These are phyloP conservation scores for Cephus pulcher DNA, from an alignment of 2,888 invertebrate species.

Conservation along the genomic window DNA sequence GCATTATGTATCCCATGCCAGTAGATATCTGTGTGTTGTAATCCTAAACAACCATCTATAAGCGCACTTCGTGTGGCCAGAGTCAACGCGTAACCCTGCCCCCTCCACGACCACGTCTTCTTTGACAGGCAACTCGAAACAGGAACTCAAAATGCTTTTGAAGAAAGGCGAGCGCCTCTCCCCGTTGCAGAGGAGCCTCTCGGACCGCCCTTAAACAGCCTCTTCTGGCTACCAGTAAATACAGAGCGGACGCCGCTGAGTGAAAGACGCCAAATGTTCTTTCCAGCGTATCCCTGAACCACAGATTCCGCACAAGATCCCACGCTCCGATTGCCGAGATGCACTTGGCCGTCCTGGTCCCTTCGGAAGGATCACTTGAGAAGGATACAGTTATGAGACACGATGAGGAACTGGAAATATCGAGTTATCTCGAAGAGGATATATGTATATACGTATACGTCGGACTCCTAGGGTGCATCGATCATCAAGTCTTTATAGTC, in stretches of 20 bases:
- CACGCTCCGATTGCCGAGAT: not conserved
- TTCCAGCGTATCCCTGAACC: not conserved
- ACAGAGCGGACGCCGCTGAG: not conserved
- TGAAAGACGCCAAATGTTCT: not conserved
- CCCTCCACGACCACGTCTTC: not conserved
- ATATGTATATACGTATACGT: not conserved
- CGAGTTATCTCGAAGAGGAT: not conserved
- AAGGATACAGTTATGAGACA: not conserved
- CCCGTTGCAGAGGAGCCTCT: not conserved
- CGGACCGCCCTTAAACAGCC: not conserved
- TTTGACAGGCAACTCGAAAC: constrained; percentile 1
- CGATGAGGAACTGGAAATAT: not conserved
- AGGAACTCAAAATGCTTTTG: constrained; percentile 6
- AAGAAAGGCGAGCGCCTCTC: not conserved
- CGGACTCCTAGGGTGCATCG: constrained; percentile 4
- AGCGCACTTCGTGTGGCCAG: constrained; percentile 18
- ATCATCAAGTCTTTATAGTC: constrained; percentile 20
- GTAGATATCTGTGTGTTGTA: constrained; percentile 49
- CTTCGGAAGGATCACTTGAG: not conserved
- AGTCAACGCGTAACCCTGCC: not conserved
- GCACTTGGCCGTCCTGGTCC: not conserved
- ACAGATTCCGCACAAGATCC: not conserved
- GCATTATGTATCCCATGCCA: constrained; percentile 60
- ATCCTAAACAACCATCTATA: constrained; percentile 48
- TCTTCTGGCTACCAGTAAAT: not conserved